phyloP scores from a whole-genome alignment of 2,113 vertebrate species.

The Etheostoma spectabile region DNA sequence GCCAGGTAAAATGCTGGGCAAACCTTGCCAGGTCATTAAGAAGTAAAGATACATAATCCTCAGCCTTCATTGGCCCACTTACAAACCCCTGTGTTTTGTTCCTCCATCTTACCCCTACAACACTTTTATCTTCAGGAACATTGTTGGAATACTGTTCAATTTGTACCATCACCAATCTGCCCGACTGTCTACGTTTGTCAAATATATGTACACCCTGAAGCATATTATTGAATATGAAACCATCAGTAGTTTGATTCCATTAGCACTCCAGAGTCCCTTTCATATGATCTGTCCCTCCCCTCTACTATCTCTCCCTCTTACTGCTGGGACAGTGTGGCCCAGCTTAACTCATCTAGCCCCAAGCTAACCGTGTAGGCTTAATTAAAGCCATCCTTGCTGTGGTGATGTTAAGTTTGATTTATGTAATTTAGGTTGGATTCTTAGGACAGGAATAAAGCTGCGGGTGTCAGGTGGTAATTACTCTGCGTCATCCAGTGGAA shows the following conservation, averaged over 20 bases:
- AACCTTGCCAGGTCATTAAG: background rate
- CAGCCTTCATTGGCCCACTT: background rate
- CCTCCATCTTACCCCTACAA: background rate
- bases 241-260: slow-evolving; percentile 32
- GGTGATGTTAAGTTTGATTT: slow-evolving; percentile 29
- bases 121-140: background rate
- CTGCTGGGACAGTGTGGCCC: slow-evolving; percentile 27
- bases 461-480: background rate
- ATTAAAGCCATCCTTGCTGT: slow-evolving; percentile 40
- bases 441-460: background rate
- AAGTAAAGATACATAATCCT: slow-evolving; percentile 18
- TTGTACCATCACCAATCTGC: slow-evolving; percentile 5
- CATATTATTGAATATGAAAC: slow-evolving; percentile 39
- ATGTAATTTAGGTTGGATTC: slow-evolving; percentile 13
- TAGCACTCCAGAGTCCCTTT: slow-evolving; percentile 6
- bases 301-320: slow-evolving; percentile 5
- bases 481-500: background rate
- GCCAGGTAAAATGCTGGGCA: too few relatives aligned
- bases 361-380: slow-evolving; percentile 27
- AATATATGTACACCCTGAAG: slow-evolving; percentile 1
- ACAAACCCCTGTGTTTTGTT: background rate
- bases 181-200: background rate
- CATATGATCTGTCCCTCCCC: background rate
- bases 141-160: slow-evolving; percentile 10
- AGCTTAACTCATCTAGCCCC: slow-evolving; percentile 11